A percentile compares a stretch with the other conserved stretches of the same genome.
Conservation (phyloP, 2,888 invertebrate genomes). For the Dynastes tityus region DNA sequence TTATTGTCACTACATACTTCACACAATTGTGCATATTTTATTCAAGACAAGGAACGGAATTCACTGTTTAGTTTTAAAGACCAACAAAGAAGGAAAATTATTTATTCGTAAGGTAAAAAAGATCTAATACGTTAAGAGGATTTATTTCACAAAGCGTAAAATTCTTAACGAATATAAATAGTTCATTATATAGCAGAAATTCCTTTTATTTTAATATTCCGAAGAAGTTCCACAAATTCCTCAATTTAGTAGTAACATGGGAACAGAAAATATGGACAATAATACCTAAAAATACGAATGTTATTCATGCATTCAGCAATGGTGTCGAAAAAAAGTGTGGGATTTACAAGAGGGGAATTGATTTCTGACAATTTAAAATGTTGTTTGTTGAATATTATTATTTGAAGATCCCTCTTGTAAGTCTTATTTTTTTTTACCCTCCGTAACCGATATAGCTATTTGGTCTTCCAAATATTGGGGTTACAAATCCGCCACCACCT, state of each 20-base stretch:
- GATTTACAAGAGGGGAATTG: background rate
- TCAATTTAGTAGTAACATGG: constrained; percentile 38
- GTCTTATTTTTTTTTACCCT: constrained; percentile 1
- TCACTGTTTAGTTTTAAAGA: too few relatives aligned
- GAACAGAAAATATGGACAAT: constrained; percentile 24
- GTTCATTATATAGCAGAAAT: constrained; percentile 22
- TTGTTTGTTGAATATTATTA: background rate
- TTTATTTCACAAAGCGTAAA: constrained; percentile 25
- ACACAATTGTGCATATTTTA: too few relatives aligned
- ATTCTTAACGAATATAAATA: constrained; percentile 31
- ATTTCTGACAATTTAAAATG: background rate
- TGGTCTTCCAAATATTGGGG: background rate
- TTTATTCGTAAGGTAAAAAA: background rate
- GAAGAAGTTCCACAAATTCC: constrained; percentile 5
- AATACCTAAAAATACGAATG: constrained; percentile 28
- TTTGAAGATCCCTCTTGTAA: background rate
- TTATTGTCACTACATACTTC: background rate
- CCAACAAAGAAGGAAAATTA: too few relatives aligned
- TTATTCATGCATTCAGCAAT: background rate
- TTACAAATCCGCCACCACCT: constrained; percentile 38
- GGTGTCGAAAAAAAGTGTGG: background rate
- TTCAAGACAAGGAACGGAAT: too few relatives aligned
- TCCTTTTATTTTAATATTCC: constrained; percentile 16
- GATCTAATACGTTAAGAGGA: constrained; percentile 9
- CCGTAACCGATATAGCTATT: background rate